Evolutionary conservation across 2,113 vertebrate species (phyloP).

Genomic region (Melanerpes formicivorus): DNA sequence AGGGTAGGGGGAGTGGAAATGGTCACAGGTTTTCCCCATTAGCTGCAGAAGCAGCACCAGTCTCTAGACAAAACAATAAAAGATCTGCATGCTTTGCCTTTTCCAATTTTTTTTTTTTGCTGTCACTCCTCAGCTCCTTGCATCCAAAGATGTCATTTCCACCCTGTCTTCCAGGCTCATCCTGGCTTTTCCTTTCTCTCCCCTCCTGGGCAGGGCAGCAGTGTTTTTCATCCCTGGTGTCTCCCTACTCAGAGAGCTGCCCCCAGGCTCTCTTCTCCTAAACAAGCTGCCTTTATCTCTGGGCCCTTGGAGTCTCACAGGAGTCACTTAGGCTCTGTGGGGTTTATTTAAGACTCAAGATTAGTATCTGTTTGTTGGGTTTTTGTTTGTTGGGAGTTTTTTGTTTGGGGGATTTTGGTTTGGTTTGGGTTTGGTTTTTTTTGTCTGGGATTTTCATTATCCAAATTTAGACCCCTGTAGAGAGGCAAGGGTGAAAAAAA

Average conservation of each 20-base stretch:
- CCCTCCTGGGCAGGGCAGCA: not conserved
- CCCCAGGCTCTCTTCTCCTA: slow-evolving; percentile 39
- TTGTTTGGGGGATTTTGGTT: too few species aligned
- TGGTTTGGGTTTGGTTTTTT: not conserved
- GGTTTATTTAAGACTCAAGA: not conserved
- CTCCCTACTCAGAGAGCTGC: slow-evolving; percentile 35
- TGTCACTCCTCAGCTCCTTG: not conserved
- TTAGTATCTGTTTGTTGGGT: slow-evolving; percentile 6
- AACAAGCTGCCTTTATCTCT: slow-evolving; percentile 53
- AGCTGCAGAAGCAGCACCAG: not conserved
- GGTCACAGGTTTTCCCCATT: not conserved
- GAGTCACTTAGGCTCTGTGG: slow-evolving; percentile 33
- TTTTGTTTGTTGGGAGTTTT: too few species aligned
- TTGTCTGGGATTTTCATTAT: slow-evolving; percentile 16
- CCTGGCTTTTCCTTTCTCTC: not conserved
- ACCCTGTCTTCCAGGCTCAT: not conserved
- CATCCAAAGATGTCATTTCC: slow-evolving; percentile 17
- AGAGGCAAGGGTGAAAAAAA: not conserved
- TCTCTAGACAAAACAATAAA: not conserved
- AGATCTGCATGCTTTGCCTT: not conserved
- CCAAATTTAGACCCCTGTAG: not conserved
- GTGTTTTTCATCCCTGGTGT: slow-evolving; percentile 34
- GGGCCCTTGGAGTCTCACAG: not conserved
- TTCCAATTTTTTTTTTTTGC: not conserved
- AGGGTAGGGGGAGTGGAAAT: too few species aligned